A percentile compares a stretch with the other conserved stretches of the same genome.
Conservation (phyloP, 2,888 invertebrate genomes). For the Matsumyia berberina region DNA sequence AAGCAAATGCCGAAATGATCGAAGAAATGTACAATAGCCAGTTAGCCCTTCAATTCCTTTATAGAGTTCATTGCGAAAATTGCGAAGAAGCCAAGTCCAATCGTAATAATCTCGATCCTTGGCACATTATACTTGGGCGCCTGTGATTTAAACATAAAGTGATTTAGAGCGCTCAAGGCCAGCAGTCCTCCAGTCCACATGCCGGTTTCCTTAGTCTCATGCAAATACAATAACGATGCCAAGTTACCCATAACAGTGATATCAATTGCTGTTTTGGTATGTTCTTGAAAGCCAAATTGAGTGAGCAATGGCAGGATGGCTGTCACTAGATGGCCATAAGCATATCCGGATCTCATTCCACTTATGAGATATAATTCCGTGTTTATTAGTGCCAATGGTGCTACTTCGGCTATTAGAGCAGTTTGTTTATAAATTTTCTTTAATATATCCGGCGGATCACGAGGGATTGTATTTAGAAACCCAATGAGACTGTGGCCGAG, state of each 20-base stretch:
- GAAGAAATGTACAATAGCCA: neutral
- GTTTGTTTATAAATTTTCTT: slow-evolving; percentile 48
- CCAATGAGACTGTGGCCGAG: slow-evolving; percentile 76
- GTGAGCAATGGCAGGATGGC: slow-evolving; percentile 62
- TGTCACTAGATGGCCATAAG: slow-evolving; percentile 55
- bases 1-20: neutral
- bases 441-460: slow-evolving; percentile 37
- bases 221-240: slow-evolving; percentile 64
- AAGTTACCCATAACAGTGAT: slow-evolving; percentile 67
- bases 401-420: slow-evolving; percentile 66
- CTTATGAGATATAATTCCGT: slow-evolving; percentile 65
- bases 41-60: slow-evolving; percentile 38
- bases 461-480: slow-evolving; percentile 69
- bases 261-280: slow-evolving; percentile 49
- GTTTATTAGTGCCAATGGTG: slow-evolving; percentile 73
- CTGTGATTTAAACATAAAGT: slow-evolving; percentile 66
- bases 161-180: slow-evolving; percentile 72
- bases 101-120: slow-evolving; percentile 71
- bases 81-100: slow-evolving; percentile 76
- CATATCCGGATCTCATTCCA: slow-evolving; percentile 26
- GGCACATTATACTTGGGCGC: slow-evolving; percentile 65
- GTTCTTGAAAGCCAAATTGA: slow-evolving; percentile 40
- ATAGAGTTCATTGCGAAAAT: slow-evolving; percentile 72
- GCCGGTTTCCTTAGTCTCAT: slow-evolving; percentile 64
- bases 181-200: slow-evolving; percentile 76